phyloP scores from a whole-genome alignment of 2,888 invertebrate species.

The Phoenoteleia sp. region DNA sequence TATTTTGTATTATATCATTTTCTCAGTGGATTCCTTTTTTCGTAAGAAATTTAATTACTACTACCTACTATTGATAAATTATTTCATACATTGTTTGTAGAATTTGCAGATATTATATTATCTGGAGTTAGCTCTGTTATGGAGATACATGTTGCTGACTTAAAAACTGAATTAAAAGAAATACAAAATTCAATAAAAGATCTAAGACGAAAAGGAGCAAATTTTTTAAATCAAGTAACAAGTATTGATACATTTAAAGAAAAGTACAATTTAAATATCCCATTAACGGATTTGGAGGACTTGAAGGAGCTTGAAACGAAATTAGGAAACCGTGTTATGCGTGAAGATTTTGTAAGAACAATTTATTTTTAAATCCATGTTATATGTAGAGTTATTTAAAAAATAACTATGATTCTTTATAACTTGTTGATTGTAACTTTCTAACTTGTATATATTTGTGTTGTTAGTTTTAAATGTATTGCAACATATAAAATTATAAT shows the following conservation, averaged over 20 bases:
- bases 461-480: too few relatives aligned
- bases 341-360: not conserved
- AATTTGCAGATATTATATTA: not conserved
- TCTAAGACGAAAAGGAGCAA: not conserved
- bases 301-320: not conserved
- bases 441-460: too few relatives aligned
- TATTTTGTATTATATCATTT: too few relatives aligned
- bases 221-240: not conserved
- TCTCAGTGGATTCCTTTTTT: too few relatives aligned
- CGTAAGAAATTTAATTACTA: too few relatives aligned
- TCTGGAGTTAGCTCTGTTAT: not conserved
- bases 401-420: too few relatives aligned
- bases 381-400: too few relatives aligned
- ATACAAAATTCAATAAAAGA: too few relatives aligned
- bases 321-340: not conserved
- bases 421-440: too few relatives aligned
- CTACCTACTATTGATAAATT: not conserved
- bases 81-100: not conserved
- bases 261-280: not conserved
- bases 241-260: not conserved
- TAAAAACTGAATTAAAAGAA: not conserved
- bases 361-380: not conserved
- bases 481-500: not conserved
- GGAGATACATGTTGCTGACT: not conserved
- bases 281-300: not conserved